Evolutionary conservation across 2,113 vertebrate species (phyloP), one percentile per base, ranked within the genome.

Genomic region (Plecotus auritus): DNA sequence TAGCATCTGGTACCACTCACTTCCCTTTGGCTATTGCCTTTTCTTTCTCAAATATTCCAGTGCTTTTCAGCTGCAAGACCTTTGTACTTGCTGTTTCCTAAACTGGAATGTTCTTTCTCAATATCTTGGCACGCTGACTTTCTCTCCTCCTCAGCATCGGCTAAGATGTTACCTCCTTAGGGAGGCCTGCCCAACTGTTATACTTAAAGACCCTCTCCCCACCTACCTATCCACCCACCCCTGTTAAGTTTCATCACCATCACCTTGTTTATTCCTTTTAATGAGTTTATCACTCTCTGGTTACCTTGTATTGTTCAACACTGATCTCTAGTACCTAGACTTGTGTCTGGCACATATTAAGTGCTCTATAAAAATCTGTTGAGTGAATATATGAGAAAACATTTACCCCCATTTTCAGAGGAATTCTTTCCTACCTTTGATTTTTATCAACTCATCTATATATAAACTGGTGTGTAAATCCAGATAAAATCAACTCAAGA

Each of bases 341-440:
- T n/a, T 32, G 37, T 89, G 26, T 82, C 67, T 92, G 35, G 67
- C 82, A 90, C 70, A 66, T 32, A 66, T 42, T 87, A 87, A 87
- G 37, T 54, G 30, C 35, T 66, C 51, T 86, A 30, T 47, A 90
- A 83, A 95, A 85, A 51, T 61, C 12, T 16, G 0, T 90, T 49
- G 42, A 83, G 32, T 82, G 37, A 91, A 32, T 84, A 59, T 78
- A 69, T 45, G 13, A 84, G 72, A 93, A 88, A 85, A 42, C 10
- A 32, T 85, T 85, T 84, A 77, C 42, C 42, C 42, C 42, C 5
- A 85, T n/a, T 95, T 88, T 91, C 61, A 61, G 77, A 93, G 37
- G 73, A 85, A 81, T 73, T 96, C 45, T 80, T 78, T 81, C 23
- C 47, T 73, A 28, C 56, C 22, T 94, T 95, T 73, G 80, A 78